Percentiles rank a stretch among this genome's conserved stretches.
Conservation (phyloP, 35 echinoderm and acorn worm genomes). For the Stichopus chloronotus region DNA sequence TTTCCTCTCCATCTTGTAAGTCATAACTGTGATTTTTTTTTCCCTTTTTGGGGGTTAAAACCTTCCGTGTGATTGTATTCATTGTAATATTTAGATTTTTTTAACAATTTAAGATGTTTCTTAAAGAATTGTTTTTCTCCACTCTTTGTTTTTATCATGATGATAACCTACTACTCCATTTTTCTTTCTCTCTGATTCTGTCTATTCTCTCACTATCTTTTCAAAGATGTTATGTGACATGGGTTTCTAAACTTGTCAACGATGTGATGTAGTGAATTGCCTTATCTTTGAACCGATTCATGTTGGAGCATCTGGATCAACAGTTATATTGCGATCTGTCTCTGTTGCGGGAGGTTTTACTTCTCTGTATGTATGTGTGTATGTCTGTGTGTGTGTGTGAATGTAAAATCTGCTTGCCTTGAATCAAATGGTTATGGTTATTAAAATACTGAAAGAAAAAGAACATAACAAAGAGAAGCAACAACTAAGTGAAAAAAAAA, state of each 20-base stretch:
- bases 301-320: constrained; percentile 30
- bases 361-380: not conserved
- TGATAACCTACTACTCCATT: not conserved
- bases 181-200: not conserved
- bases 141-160: constrained; percentile 36
- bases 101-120: constrained; percentile 37
- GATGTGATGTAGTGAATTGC: constrained; percentile 55
- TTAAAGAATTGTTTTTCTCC: constrained; percentile 24
- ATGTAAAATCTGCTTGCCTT: constrained; percentile 28
- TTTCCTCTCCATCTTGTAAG: not conserved
- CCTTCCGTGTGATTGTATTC: constrained; percentile 50
- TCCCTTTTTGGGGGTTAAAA: not conserved
- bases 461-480: not conserved
- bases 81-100: constrained; percentile 50
- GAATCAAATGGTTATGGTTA: not conserved
- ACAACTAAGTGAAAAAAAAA: not conserved
- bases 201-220: constrained; percentile 7
- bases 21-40: constrained; percentile 11
- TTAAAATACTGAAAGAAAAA: not conserved
- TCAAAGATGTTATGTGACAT: constrained; percentile 53
- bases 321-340: not conserved
- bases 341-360: not conserved
- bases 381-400: not conserved
- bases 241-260: constrained; percentile 47
- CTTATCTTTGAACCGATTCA: constrained; percentile 42